These are phyloP conservation scores for Hydraecia micacea DNA, from an alignment of 2,888 invertebrate genomes.

Conservation along the genomic window DNA sequence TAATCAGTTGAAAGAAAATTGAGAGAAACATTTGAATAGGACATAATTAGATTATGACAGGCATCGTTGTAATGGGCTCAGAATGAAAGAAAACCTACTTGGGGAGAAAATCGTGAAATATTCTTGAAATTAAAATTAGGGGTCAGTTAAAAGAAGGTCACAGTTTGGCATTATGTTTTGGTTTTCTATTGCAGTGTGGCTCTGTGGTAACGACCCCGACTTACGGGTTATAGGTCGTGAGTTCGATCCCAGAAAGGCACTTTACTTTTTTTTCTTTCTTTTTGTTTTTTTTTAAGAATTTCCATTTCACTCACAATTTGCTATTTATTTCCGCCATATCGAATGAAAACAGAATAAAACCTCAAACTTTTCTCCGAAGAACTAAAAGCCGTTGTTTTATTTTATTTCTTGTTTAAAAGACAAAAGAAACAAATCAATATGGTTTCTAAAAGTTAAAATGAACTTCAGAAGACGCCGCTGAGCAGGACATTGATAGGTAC, in stretches of 20 bases:
- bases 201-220: not conserved
- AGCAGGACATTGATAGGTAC: constrained; percentile 58
- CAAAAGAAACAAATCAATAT: constrained; percentile 37
- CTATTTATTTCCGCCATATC: not conserved
- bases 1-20: constrained; percentile 49
- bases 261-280: not conserved
- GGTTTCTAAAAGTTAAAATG: constrained; percentile 37
- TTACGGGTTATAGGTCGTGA: no score
- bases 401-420: not conserved
- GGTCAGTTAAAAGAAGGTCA: not conserved
- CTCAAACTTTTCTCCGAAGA: not conserved
- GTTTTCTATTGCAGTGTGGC: not conserved
- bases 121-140: constrained; percentile 7
- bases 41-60: constrained; percentile 67
- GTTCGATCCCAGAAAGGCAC: not conserved
- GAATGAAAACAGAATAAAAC: constrained; percentile 1
- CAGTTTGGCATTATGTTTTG: not conserved
- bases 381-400: not conserved
- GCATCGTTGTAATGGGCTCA: constrained; percentile 48
- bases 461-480: constrained; percentile 45
- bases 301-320: not conserved
- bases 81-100: constrained; percentile 28
- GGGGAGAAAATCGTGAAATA: constrained; percentile 28
- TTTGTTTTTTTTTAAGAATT: not conserved
- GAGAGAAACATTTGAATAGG: constrained; percentile 58